Evolutionary conservation across 2,888 invertebrate genomes (phyloP), one percentile per base, ranked within the genome.

Genomic region (Eristalinus aeneus): DNA sequence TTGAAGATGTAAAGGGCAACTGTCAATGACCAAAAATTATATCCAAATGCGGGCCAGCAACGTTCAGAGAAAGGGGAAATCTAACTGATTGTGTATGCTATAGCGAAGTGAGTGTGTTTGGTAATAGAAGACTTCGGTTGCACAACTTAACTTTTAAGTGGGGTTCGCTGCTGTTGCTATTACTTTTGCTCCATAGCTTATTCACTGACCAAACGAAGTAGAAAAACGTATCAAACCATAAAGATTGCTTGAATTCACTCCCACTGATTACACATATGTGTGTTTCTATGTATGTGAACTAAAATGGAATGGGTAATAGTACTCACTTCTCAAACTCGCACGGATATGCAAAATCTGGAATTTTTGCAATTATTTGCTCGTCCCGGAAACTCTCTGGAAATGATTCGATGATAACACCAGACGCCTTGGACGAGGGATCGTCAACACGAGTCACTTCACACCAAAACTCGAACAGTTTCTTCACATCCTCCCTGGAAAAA

Each of bases 341-440:
- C 16, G 97, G 98, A 94, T 97, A 98, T 89, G 97, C 96, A 94
- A 98, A 98, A 93, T 97, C 96, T 60, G 98, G 97, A 90, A 98
- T 96, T 90, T 96, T 95, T 92, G 95, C 96, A 78, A 98, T 94
- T 88, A 97, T 96, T 92, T 97, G 97, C 92, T 96, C 95, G 93
- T 97, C 97, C 90, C 94, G 95, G 92, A 96, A 98, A 81, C 94
- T 94, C 88, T 96, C 96, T 60, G 98, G 98, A 93, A 96, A 98
- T 92, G 96, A 96, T 92, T 96, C 96, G 63, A 97, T 93, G 89
- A 98, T 96, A 93, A 96, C 86, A 60, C 92, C 92, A 88, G 90
- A 88, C 27, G 90, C 89, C 53, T 89, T 88, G 60, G 86, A 79
- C 22, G 77, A 68, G 10, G 75, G 79, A 75, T 88, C 88, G 75